A percentile compares a stretch with the other conserved stretches of the same genome.
These are phyloP conservation scores for Priocnemis perturbator DNA, from an alignment of 2,888 invertebrate species.

Conservation along the genomic window DNA sequence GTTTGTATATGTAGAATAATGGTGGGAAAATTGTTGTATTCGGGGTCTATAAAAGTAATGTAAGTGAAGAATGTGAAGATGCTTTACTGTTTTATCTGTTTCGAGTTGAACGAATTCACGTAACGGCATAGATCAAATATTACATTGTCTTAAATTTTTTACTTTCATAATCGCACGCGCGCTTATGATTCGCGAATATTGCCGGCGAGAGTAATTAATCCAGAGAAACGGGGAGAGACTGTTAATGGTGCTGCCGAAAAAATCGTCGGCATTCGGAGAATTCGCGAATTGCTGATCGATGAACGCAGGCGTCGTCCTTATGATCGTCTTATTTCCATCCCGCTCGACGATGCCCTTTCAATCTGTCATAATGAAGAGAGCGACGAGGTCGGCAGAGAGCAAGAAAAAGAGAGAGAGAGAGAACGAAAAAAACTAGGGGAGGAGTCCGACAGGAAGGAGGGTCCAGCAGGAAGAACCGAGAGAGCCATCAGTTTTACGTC, in stretches of 20 bases:
- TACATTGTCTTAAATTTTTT: too few relatives aligned
- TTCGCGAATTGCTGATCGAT: conserved; percentile 26
- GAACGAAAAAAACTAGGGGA: not conserved
- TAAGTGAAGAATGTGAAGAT: too few relatives aligned
- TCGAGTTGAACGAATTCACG: too few relatives aligned
- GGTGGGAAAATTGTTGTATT: too few relatives aligned
- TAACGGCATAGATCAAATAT: too few relatives aligned
- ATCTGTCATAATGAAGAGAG: conserved; percentile 52
- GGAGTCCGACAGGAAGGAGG: conserved; percentile 20
- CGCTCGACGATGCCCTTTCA: conserved; percentile 35
- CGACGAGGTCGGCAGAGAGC: conserved; percentile 26
- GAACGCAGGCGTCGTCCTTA: too few relatives aligned
- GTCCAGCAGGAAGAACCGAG: conserved; percentile 23
- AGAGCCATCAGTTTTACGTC: conserved; percentile 37
- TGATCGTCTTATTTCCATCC: too few relatives aligned
- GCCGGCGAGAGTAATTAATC: conserved; percentile 26
- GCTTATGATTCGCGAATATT: too few relatives aligned
- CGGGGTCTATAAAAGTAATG: too few relatives aligned
- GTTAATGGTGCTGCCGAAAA: conserved; percentile 26
- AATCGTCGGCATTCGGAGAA: conserved; percentile 45
- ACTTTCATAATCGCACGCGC: too few relatives aligned
- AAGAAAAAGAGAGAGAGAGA: conserved; percentile 21
- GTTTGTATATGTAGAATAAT: too few relatives aligned
- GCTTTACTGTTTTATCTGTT: too few relatives aligned
- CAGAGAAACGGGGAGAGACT: conserved; percentile 29